Evolutionary conservation across 2,888 invertebrate genomes (phyloP), one percentile per base, ranked within the genome.

Genomic region (Crepidodera aurea): DNA sequence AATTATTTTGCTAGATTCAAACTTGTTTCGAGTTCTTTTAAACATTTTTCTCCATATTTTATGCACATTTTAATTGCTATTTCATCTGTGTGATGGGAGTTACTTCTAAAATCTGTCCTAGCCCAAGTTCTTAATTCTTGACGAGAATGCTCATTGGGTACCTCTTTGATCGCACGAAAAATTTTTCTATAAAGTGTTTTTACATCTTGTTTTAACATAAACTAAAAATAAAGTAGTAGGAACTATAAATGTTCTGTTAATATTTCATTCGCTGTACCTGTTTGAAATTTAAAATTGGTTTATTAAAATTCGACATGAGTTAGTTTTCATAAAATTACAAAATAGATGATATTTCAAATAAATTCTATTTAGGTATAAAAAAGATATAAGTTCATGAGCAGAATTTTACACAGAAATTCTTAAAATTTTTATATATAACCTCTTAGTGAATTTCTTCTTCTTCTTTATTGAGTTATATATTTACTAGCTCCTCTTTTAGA

Each of bases 161-260:
- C 87, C 72, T 85, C 81, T 57, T 84, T 85, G 50, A 91, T 84
- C 5, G 89, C 84, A 51, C 88, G 85, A 69, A 92, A 85, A 63
- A 93, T 89, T 65, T 88, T 86, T 67, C 90, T 83, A 73, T 93
- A 94, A 0, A 93, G 79, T 72, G 87, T 89, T 15, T 93, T 77
- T 0, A 93, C 93, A 81, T 93, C 89, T 81, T 90, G 89, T 8
- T 91, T 87, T 25, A 92, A 78, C 79, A 94, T 85, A 78, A 94
- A 94, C 93, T 94, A 79, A 19, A 85, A 86, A 63, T 22, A 22
- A 22, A 22, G 2, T 22, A 4, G 22, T 4, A 22, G 2, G 2
- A 22, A 22, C 2, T 22, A 4, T 22, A 22, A 22, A 22, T 4
- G 22, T 22, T 22, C 22, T 22, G 6, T 22, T 4, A 4, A 60